A percentile compares a stretch with the other conserved stretches of the same genome.
phyloP scores from a whole-genome alignment of 2,888 invertebrate genomes.

The Drosophila putrida region DNA sequence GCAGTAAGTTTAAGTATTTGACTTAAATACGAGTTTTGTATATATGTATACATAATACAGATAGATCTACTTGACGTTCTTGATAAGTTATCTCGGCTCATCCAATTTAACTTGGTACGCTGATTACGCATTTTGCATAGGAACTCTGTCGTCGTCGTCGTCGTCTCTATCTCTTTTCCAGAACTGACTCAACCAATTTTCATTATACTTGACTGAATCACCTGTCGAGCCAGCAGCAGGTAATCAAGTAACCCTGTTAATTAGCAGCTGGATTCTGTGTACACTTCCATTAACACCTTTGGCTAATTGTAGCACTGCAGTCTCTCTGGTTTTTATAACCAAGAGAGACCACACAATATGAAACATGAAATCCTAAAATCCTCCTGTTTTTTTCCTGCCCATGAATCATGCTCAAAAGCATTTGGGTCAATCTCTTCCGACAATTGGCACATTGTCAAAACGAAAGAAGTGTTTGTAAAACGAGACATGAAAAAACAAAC shows the following conservation, averaged over 20 bases:
- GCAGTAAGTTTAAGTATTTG: constrained; percentile 21
- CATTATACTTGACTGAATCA: constrained; percentile 51
- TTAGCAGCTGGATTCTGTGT: constrained; percentile 42
- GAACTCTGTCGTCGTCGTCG: constrained; percentile 1
- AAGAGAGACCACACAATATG: constrained; percentile 12
- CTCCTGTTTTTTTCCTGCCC: constrained; percentile 4
- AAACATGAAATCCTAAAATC: constrained; percentile 14
- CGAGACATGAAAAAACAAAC: constrained; percentile 29
- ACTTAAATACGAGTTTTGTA: constrained; percentile 2
- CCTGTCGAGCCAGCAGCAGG: constrained; percentile 20
- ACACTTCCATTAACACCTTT: constrained; percentile 39
- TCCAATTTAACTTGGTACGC: constrained; percentile 31
- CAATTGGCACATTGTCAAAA: constrained; percentile 64
- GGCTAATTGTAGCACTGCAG: constrained; percentile 27
- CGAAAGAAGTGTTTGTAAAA: constrained; percentile 39
- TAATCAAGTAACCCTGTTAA: constrained; percentile 33
- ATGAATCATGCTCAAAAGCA: constrained; percentile 34
- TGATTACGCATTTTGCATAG: constrained; percentile 36
- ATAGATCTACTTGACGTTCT: background rate
- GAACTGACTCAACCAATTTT: constrained; percentile 47
- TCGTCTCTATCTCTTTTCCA: constrained; percentile 10
- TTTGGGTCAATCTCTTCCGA: constrained; percentile 42
- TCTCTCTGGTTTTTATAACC: constrained; percentile 4
- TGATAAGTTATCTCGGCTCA: constrained; percentile 57
- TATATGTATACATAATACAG: too few relatives aligned